phyloP scores from a whole-genome alignment of 2,113 vertebrate genomes.

The Microcebus murinus region DNA sequence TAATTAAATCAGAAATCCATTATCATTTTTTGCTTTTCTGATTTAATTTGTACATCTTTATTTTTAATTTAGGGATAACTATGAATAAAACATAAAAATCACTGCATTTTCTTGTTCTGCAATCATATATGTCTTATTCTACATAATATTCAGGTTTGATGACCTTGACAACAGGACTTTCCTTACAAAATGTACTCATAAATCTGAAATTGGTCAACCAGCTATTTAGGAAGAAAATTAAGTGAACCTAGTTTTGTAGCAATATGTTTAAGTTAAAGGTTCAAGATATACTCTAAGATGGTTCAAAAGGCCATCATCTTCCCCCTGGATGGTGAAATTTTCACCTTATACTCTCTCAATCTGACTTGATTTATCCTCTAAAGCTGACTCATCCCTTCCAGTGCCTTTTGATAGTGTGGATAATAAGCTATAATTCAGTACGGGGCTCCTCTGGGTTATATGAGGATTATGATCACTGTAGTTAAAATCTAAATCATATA shows the following conservation, averaged over 20 bases:
- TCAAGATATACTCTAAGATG: slow-evolving; percentile 8
- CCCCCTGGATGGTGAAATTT: not conserved
- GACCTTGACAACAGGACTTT: not conserved
- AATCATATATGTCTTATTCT: slow-evolving; percentile 8
- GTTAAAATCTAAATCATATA: not conserved
- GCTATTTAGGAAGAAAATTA: slow-evolving; percentile 49
- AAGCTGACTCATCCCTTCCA: not conserved
- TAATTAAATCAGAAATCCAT: slow-evolving; percentile 47
- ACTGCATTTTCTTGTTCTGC: slow-evolving; percentile 34
- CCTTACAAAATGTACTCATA: slow-evolving; percentile 48
- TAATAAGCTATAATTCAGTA: slow-evolving; percentile 16
- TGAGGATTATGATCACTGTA: slow-evolving; percentile 10
- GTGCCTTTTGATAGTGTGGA: not conserved
- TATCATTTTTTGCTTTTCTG: slow-evolving; percentile 35
- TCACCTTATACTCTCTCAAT: not conserved
- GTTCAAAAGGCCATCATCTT: slow-evolving; percentile 5
- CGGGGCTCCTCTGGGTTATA: not conserved
- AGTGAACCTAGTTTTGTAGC: slow-evolving; percentile 66
- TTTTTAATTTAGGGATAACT: slow-evolving; percentile 44
- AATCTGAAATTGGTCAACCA: slow-evolving; percentile 31
- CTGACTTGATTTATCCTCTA: slow-evolving; percentile 47
- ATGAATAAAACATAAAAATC: slow-evolving; percentile 56
- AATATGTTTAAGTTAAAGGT: slow-evolving; percentile 54
- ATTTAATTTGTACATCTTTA: slow-evolving; percentile 54
- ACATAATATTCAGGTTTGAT: not conserved